Base-by-base conservation (phyloP, 2,113 vertebrate species). In the Nothocercus nigrocapillus region DNA sequence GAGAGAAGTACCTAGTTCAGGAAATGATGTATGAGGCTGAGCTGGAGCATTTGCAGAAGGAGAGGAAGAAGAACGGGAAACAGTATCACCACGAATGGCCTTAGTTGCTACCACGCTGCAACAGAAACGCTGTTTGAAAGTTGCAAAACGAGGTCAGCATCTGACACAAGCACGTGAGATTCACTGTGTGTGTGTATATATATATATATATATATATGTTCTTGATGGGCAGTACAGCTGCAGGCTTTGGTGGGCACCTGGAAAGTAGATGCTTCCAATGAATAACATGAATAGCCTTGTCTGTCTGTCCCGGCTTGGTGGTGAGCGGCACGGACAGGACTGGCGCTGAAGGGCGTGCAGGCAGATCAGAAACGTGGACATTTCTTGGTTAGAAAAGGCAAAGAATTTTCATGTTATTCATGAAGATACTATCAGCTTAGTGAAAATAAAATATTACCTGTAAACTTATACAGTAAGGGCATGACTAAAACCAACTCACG, bases 11-110 rank as follows among this genome's bases (percentile, higher is more conserved):
- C 74, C 95, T 98, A 82, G 98, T 98, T 58, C 98, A 98, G 94
- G 98, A 98, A 89, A 98, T 98, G 98, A 98, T 98, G 98, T 98
- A 98, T 21, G 98, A 98, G 94, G 99, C 99, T 6, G 99, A 99
- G 94, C 97, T 99, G 83, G 99, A 99, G 95, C 99, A 99, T 95
- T 98, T 99, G 93, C 99, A 99, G 94, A 99, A 98, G 93, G 98
- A 99, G 85, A 98, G 98, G 70, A 99, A 99, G 95, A 99, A 99
- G 97, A 99, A 99, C 17, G 99, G 99, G 70, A 98, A 98, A 90
- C 99, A 99, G 54, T 99, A 98, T 98, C 99, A 99, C 98, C 99
- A 99, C 1, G 99, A 99, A 97, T 99, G 99, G 99, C 99, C 99
- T 99, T 99, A 99, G 98, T 34, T 66, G 61, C 68, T 85, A 49